These are phyloP conservation scores for Branchipolynoe longqiensis DNA, from an alignment of 2,888 invertebrate genomes.

Conservation along the genomic window DNA sequence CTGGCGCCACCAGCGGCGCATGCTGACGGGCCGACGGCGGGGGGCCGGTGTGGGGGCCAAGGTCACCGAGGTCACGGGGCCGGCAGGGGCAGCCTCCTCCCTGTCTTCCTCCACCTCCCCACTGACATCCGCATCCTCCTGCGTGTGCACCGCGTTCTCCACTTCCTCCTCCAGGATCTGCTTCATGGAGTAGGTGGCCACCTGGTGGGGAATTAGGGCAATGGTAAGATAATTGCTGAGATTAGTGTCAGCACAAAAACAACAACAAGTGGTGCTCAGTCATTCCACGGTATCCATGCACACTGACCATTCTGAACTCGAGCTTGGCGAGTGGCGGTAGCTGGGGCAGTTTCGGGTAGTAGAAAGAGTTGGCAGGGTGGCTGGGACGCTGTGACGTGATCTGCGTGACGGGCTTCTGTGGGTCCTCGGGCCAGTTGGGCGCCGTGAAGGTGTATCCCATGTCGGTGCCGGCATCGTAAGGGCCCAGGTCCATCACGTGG, in stretches of 20 bases:
- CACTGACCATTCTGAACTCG: constrained; percentile 80
- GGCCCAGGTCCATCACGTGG: constrained; percentile 94
- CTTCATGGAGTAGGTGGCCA: neutral
- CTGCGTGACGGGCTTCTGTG: constrained; percentile 92
- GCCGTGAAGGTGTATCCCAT: constrained; percentile 92
- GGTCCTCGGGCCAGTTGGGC: constrained; percentile 96
- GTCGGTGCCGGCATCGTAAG: constrained; percentile 88
- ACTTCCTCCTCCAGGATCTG: constrained; percentile 28
- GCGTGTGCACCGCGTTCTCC: too few relatives aligned
- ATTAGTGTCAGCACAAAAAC: too few relatives aligned
- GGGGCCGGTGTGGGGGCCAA: neutral
- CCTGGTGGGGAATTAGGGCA: neutral
- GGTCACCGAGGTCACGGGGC: neutral
- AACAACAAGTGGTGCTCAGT: too few relatives aligned
- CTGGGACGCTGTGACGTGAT: constrained; percentile 94
- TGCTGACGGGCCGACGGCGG: neutral
- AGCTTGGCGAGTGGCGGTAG: constrained; percentile 95
- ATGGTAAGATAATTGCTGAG: neutral
- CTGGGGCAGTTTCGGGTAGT: constrained; percentile 93
- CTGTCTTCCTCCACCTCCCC: constrained; percentile 26
- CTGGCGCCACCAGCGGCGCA: neutral
- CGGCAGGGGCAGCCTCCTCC: neutral
- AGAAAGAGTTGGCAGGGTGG: constrained; percentile 96
- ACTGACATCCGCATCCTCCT: neutral
- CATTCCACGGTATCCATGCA: too few relatives aligned